phyloP scores from a whole-genome alignment of 2,113 vertebrate species.

The Chloebia gouldiae region DNA sequence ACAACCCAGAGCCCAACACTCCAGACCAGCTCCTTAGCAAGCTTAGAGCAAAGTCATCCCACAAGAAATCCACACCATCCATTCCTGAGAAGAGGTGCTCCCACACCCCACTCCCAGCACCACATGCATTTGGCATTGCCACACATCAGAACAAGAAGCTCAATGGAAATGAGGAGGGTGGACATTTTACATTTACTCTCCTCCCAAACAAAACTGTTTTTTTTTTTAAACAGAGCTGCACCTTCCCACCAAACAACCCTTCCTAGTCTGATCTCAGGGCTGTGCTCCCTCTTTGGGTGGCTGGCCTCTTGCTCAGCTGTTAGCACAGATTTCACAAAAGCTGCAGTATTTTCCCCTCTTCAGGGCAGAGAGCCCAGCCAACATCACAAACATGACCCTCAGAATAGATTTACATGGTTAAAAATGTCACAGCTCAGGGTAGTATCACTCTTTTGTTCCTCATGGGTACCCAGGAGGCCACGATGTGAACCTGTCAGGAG shows the following conservation, averaged over 20 bases:
- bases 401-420: background rate
- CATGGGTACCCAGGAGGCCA: background rate
- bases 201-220: background rate
- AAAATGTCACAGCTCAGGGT: background rate
- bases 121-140: background rate
- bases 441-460: background rate
- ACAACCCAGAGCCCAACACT: background rate
- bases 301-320: background rate
- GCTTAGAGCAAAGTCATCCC: background rate
- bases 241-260: background rate
- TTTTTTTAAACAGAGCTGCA: background rate
- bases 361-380: background rate
- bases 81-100: background rate
- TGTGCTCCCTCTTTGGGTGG: background rate
- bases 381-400: accelerated
- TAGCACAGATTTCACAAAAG: background rate
- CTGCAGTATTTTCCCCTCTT: background rate
- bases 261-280: background rate
- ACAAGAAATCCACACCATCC: background rate
- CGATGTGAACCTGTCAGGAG: background rate
- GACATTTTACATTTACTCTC: background rate
- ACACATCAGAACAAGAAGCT: background rate
- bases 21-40: background rate
- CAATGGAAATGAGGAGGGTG: background rate
- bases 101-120: background rate